Evolutionary conservation across 2,888 invertebrate species (phyloP).

Genomic region (Pollenia labialis): DNA sequence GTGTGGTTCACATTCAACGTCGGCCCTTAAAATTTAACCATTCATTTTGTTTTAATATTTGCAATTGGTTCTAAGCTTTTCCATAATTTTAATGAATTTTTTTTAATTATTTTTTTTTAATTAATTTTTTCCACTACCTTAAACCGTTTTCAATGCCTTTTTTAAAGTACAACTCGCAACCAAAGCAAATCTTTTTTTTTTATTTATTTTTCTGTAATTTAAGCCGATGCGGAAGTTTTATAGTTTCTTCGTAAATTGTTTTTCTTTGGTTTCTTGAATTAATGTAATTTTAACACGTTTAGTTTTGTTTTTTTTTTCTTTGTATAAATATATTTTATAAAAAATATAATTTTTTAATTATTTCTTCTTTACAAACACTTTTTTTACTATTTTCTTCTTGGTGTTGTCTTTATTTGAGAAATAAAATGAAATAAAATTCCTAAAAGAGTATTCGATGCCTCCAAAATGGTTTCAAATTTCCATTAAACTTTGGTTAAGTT

Average conservation of each 20-base stretch:
- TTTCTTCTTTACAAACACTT: constrained; percentile 8
- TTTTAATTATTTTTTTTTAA: neutral
- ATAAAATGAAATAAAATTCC: neutral
- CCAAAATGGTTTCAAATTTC: constrained; percentile 52
- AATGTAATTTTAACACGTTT: constrained; percentile 61
- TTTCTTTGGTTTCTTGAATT: constrained; percentile 53
- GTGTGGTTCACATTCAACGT: no score
- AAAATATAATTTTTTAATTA: neutral
- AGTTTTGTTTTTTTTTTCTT: constrained; percentile 1
- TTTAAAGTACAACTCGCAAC: constrained; percentile 27
- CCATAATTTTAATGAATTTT: neutral
- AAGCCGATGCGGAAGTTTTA: constrained; percentile 72
- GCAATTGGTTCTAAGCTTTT: neutral
- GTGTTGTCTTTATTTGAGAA: constrained; percentile 3
- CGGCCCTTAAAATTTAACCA: no score
- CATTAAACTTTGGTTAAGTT: constrained; percentile 64
- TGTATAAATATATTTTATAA: constrained; percentile 3
- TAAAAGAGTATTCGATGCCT: constrained; percentile 25
- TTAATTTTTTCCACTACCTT: constrained; percentile 4
- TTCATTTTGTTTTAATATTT: constrained; percentile 14
- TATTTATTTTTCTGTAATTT: constrained; percentile 53
- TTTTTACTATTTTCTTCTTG: constrained; percentile 21
- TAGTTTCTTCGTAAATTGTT: constrained; percentile 33
- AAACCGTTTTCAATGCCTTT: constrained; percentile 40
- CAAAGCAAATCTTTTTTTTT: constrained; percentile 20